Percentiles rank a stretch among this genome's conserved stretches.
Evolutionary conservation across 2,888 invertebrate genomes (phyloP).

Genomic region (Pollenia angustigena): DNA sequence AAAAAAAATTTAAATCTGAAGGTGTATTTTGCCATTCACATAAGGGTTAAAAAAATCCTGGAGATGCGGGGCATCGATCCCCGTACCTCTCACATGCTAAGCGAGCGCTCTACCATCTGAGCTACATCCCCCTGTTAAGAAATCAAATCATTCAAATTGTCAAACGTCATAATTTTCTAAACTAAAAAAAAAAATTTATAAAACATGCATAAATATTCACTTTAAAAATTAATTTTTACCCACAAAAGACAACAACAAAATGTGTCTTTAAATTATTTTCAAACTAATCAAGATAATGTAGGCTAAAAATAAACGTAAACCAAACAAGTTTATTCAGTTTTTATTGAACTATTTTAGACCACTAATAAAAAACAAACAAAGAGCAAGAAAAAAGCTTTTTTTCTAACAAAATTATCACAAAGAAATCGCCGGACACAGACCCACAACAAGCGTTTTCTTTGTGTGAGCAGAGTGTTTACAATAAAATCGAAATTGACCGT

Average conservation of each 20-base stretch:
- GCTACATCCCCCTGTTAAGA: slow-evolving; percentile 82
- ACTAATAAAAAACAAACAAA: not conserved
- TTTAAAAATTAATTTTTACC: not conserved
- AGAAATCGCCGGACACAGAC: slow-evolving; percentile 3
- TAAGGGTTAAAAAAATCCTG: too few relatives aligned
- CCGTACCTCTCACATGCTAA: slow-evolving; percentile 85
- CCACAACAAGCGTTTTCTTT: slow-evolving; percentile 5
- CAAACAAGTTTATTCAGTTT: slow-evolving; percentile 21
- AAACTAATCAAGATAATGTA: slow-evolving; percentile 7
- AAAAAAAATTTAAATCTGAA: not conserved
- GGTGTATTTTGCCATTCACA: too few relatives aligned
- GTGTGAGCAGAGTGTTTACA: not conserved
- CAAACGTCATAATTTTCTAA: not conserved
- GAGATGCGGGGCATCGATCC: slow-evolving; percentile 85
- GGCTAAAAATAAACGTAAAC: slow-evolving; percentile 1
- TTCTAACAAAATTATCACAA: slow-evolving; percentile 10
- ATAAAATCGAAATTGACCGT: slow-evolving; percentile 26
- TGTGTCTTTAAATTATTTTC: slow-evolving; percentile 14
- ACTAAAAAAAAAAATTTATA: not conserved
- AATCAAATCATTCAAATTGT: not conserved
- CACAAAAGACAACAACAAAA: not conserved
- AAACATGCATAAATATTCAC: not conserved
- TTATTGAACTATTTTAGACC: slow-evolving; percentile 5
- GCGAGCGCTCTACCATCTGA: slow-evolving; percentile 85
- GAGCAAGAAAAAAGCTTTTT: slow-evolving; percentile 22